A percentile compares a stretch with the other conserved stretches of the same genome.
Evolutionary conservation across 1,140 invertebrate species (phyloP).

Genomic region (Ceratina calcarata): DNA sequence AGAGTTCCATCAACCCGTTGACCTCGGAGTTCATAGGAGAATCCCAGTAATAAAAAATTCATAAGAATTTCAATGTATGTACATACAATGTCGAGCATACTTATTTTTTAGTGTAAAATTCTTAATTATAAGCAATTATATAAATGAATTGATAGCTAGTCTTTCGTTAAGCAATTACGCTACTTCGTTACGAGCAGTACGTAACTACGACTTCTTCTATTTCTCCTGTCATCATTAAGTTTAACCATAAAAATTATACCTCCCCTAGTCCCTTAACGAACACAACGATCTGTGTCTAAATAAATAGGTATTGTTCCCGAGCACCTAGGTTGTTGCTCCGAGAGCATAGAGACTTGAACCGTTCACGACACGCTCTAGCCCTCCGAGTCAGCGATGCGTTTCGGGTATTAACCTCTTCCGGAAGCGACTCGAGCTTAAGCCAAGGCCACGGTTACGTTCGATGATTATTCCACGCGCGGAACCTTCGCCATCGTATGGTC

Average conservation of each 20-base stretch:
- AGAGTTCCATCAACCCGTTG: no score
- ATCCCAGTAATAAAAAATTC: no score
- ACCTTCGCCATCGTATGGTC: neutral
- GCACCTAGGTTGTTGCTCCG: slow-evolving; percentile 26
- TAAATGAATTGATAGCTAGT: neutral
- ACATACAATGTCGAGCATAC: no score
- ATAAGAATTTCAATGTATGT: no score
- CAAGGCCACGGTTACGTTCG: slow-evolving; percentile 67
- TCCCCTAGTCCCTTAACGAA: slow-evolving; percentile 21
- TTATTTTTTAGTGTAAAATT: no score
- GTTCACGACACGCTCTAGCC: slow-evolving; percentile 72
- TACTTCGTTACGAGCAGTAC: neutral
- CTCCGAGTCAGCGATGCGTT: slow-evolving; percentile 76
- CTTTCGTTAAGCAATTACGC: slow-evolving; percentile 19
- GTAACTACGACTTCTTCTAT: neutral
- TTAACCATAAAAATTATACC: slow-evolving; percentile 28
- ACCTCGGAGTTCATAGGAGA: no score
- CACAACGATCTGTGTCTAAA: slow-evolving; percentile 45
- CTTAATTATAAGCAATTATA: slow-evolving; percentile 1
- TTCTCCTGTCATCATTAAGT: neutral
- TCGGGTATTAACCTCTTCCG: slow-evolving; percentile 78
- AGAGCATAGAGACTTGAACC: slow-evolving; percentile 59
- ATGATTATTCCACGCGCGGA: slow-evolving; percentile 55
- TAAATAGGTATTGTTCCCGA: slow-evolving; percentile 48
- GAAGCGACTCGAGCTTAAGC: slow-evolving; percentile 62